A percentile compares a stretch with the other conserved stretches of the same genome.
phyloP scores from a whole-genome alignment of 30 jellyfish, hydroid and myxozoan genomes.

The Aurelia aurita region DNA sequence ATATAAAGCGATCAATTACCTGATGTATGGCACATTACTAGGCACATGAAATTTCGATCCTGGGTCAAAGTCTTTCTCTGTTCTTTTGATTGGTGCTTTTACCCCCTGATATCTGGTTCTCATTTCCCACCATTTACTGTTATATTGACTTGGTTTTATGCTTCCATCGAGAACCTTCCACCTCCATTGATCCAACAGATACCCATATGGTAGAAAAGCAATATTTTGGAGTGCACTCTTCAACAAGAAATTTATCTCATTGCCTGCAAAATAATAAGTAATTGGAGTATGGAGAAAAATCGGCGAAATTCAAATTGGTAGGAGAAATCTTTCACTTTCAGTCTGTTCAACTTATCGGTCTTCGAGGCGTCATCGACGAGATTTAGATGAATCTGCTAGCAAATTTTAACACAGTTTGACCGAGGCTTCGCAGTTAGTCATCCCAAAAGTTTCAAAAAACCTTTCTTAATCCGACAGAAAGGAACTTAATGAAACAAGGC shows the following conservation, averaged over 20 bases:
- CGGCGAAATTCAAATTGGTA: no score
- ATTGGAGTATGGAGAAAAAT: no score
- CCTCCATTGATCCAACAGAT: conserved; percentile 92
- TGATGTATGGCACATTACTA: conserved; percentile 86
- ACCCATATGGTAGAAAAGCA: conserved; percentile 93
- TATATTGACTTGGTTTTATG: conserved; percentile 64
- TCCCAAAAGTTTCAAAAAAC: no score
- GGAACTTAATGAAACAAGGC: no score
- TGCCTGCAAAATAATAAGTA: conserved; percentile 14
- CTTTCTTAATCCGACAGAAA: no score
- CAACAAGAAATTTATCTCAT: conserved; percentile 82
- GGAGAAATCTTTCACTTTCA: no score
- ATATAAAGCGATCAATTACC: conserved; percentile 31
- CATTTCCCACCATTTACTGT: conserved; percentile 93
- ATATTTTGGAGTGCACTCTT: conserved; percentile 82
- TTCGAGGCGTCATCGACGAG: no score
- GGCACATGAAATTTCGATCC: conserved; percentile 97
- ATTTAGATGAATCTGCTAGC: no score
- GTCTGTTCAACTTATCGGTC: no score
- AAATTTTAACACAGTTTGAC: no score
- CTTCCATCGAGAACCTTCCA: conserved; percentile 86
- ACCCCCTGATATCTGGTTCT: conserved; percentile 86
- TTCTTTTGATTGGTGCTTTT: conserved; percentile 74
- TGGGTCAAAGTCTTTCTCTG: conserved; percentile 86
- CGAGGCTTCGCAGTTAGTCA: no score